These are phyloP conservation scores for Andricus curvator DNA, from an alignment of 2,888 invertebrate species.

Conservation along the genomic window DNA sequence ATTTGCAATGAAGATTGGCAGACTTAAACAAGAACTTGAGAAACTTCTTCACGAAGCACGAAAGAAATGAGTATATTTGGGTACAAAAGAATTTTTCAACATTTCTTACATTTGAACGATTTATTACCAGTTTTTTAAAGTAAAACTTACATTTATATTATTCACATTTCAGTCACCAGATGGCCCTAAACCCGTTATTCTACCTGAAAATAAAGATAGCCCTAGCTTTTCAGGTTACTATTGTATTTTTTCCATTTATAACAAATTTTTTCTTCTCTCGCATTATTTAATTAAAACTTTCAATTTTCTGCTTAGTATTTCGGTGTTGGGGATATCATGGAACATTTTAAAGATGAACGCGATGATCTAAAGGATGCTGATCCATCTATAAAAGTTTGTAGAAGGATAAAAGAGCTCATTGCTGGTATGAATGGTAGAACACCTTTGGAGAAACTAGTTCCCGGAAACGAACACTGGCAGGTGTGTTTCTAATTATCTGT, in stretches of 20 bases:
- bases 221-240: not conserved
- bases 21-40: constrained; percentile 8
- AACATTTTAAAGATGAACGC: not conserved
- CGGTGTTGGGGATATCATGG: not conserved
- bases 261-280: not conserved
- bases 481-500: not conserved
- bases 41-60: not conserved
- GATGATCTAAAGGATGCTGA: not conserved
- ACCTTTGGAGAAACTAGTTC: not conserved
- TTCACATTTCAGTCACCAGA: constrained; percentile 43
- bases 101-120: too few relatives aligned
- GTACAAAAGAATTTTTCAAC: not conserved
- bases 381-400: not conserved
- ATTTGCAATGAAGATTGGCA: not conserved
- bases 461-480: not conserved
- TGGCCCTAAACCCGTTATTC: constrained; percentile 44
- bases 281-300: not conserved
- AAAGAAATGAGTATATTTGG: not conserved
- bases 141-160: too few relatives aligned
- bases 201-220: constrained; percentile 49
- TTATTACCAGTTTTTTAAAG: too few relatives aligned
- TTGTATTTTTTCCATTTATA: not conserved
- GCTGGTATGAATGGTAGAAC: not conserved
- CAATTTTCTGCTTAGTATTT: not conserved
- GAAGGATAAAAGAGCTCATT: not conserved